phyloP scores from a whole-genome alignment of 2,113 vertebrate species.

The Rousettus leschenaultii region DNA sequence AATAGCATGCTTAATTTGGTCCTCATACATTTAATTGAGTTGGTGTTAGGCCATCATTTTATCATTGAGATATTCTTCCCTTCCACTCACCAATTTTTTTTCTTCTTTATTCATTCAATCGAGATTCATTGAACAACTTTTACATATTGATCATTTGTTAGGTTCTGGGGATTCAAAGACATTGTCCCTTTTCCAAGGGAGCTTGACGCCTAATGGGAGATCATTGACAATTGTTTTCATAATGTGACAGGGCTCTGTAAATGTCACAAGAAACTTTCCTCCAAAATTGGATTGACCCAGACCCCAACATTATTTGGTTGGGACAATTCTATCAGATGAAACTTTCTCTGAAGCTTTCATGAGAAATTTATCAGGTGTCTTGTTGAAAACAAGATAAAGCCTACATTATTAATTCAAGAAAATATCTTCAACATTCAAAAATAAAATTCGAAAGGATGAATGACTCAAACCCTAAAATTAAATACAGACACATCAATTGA shows the following conservation, averaged over 20 bases:
- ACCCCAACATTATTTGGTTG: not conserved
- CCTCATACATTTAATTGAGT: not conserved
- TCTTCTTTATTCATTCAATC: not conserved
- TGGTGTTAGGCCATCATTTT: not conserved
- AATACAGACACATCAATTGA: not conserved
- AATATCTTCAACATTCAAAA: not conserved
- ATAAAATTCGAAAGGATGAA: not conserved
- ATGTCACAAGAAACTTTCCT: not conserved
- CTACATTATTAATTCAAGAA: not conserved
- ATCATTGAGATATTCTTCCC: not conserved
- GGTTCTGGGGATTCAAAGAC: not conserved
- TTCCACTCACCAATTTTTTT: not conserved
- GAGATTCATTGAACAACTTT: not conserved
- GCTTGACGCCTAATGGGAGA: not conserved
- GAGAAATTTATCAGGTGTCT: not conserved
- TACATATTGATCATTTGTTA: not conserved
- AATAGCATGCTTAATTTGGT: not conserved
- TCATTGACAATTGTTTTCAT: not conserved
- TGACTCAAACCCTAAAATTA: not conserved
- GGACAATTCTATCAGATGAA: not conserved
- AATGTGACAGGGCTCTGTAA: not conserved
- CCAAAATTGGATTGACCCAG: not conserved
- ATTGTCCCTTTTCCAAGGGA: not conserved
- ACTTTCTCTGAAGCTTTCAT: not conserved
- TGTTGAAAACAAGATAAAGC: not conserved